Percentiles rank a stretch among this genome's conserved stretches.
Evolutionary conservation across 2,888 invertebrate genomes (phyloP).

Genomic region (Nemurella pictetii): DNA sequence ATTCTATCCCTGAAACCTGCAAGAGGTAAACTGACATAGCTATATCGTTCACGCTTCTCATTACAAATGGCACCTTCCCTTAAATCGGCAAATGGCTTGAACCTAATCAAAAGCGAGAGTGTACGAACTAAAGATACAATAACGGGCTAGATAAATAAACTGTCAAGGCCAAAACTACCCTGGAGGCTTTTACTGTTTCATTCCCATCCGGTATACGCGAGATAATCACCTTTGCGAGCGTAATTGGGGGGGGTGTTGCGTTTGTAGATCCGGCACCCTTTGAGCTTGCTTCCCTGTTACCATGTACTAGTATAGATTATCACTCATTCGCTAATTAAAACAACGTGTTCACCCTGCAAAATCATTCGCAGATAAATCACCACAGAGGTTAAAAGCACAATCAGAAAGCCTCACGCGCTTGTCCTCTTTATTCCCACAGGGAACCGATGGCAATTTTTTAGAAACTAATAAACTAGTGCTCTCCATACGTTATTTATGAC

Average conservation of each 20-base stretch:
- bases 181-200: not conserved
- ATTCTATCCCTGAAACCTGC: not conserved
- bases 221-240: not conserved
- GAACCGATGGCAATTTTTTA: too few species aligned
- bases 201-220: not conserved
- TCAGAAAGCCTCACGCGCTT: not conserved
- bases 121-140: not conserved
- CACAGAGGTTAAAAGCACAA: not conserved
- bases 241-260: not conserved
- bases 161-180: not conserved
- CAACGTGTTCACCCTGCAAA: not conserved
- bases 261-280: not conserved
- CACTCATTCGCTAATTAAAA: not conserved
- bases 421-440: too few species aligned
- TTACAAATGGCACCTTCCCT: not conserved
- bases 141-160: not conserved
- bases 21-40: too few species aligned
- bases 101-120: not conserved
- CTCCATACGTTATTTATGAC: too few species aligned
- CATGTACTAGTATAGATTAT: not conserved
- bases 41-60: not conserved
- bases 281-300: not conserved
- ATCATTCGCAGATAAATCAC: not conserved
- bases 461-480: too few species aligned
- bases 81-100: not conserved